A percentile compares a stretch with the other conserved stretches of the same genome.
phyloP scores from a whole-genome alignment of 37 sponge, comb jelly and placozoan species.

The Bolinopsis microptera region DNA sequence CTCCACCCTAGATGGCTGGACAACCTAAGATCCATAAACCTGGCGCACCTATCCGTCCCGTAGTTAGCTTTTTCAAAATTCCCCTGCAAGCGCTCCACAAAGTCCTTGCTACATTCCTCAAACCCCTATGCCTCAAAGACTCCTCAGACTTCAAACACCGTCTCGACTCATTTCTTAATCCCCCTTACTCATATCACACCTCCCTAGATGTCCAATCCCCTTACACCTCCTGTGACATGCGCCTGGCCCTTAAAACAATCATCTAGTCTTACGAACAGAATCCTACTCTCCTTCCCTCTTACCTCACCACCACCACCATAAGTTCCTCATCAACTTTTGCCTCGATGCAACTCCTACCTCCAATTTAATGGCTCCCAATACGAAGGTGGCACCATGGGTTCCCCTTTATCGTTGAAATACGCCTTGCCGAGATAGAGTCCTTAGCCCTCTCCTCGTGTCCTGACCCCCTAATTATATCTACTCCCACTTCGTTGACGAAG shows the following conservation, averaged over 20 bases:
- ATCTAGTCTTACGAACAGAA: too few species aligned
- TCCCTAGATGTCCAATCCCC: neutral
- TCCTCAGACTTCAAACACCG: neutral
- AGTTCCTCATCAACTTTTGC: neutral
- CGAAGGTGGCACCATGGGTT: neutral
- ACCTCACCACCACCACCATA: neutral
- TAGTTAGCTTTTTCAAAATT: neutral
- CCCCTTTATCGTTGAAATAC: neutral
- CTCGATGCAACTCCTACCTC: conserved; percentile 28
- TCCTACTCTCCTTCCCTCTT: neutral
- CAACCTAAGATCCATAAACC: too few species aligned
- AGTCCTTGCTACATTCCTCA: neutral
- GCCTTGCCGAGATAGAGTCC: neutral
- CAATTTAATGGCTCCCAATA: neutral
- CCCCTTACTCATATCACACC: neutral
- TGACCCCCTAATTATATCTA: neutral
- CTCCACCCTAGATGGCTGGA: too few species aligned
- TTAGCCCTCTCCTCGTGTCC: neutral
- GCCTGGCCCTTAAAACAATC: neutral
- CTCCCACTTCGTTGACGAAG: neutral
- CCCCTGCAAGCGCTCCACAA: neutral
- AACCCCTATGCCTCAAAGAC: neutral
- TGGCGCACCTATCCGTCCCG: too few species aligned
- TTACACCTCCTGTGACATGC: neutral
- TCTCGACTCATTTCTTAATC: neutral